These are phyloP conservation scores for Micronisus gabar DNA, from an alignment of 2,113 vertebrate genomes.

Conservation along the genomic window DNA sequence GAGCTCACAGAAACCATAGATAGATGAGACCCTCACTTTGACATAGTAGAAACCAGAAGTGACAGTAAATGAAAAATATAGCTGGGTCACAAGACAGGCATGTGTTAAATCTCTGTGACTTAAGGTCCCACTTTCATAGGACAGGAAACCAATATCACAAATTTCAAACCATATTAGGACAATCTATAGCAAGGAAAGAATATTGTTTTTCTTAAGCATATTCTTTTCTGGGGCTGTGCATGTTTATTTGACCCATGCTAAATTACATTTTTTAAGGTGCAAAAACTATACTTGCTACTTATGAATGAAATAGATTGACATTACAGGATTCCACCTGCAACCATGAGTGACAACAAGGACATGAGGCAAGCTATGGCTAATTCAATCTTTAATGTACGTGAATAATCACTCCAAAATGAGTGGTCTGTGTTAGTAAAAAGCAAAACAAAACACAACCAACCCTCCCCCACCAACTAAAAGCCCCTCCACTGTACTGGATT, in stretches of 20 bases:
- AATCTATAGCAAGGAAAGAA: neutral
- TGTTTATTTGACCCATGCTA: neutral
- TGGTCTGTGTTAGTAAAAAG: neutral
- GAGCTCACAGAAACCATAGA: neutral
- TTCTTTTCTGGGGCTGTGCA: neutral
- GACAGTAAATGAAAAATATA: neutral
- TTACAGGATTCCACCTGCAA: neutral
- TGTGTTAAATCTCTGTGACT: neutral
- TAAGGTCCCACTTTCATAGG: neutral
- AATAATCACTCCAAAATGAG: neutral
- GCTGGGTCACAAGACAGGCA: neutral
- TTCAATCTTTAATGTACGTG: neutral
- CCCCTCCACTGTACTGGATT: neutral
- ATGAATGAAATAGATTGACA: neutral
- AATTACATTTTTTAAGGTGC: neutral
- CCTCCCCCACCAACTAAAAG: neutral
- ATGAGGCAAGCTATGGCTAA: neutral
- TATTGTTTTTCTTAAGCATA: neutral
- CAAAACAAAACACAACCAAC: neutral
- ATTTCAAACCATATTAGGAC: neutral
- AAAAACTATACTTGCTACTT: neutral
- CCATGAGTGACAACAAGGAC: neutral
- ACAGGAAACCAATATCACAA: neutral
- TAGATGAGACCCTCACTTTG: neutral
- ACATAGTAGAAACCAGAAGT: neutral